Percentiles rank a stretch among this genome's conserved stretches.
phyloP scores from a whole-genome alignment of 2,113 vertebrate genomes.

The Anas platyrhynchos region DNA sequence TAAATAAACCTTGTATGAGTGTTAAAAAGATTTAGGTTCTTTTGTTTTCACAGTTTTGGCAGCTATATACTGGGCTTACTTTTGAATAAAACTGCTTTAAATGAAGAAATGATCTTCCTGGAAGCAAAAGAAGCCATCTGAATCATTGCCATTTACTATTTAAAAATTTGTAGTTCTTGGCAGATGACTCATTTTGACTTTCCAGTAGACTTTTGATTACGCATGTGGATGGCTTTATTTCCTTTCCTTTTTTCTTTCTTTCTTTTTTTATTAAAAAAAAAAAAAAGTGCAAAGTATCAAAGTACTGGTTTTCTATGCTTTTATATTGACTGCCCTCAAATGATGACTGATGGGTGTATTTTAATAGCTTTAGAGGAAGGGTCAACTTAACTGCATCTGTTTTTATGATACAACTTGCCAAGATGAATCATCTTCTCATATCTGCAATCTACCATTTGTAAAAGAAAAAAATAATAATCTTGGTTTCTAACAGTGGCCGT shows the following conservation, averaged over 20 bases:
- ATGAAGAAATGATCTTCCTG: not conserved
- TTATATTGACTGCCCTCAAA: not conserved
- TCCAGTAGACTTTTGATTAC: not conserved
- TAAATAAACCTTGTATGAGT: not conserved
- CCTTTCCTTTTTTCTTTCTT: not conserved
- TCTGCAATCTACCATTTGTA: not conserved
- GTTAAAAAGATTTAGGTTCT: not conserved
- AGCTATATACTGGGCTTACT: not conserved
- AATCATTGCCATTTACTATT: not conserved
- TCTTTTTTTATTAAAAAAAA: too few relatives aligned
- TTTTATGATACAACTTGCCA: not conserved
- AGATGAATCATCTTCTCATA: not conserved
- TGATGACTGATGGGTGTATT: not conserved
- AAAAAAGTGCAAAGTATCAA: not conserved
- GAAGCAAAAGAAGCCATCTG: not conserved
- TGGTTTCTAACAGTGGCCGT: not conserved
- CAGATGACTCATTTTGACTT: not conserved
- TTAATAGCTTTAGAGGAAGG: conserved; percentile 6
- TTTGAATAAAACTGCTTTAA: not conserved
- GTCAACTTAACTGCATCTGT: not conserved
- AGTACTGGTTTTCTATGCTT: not conserved
- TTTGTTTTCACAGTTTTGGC: not conserved
- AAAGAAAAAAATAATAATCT: not conserved
- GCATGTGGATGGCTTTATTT: not conserved
- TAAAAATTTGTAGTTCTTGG: not conserved